These are phyloP conservation scores for Taenaris catops DNA, from an alignment of 2,888 invertebrate species.

Conservation along the genomic window DNA sequence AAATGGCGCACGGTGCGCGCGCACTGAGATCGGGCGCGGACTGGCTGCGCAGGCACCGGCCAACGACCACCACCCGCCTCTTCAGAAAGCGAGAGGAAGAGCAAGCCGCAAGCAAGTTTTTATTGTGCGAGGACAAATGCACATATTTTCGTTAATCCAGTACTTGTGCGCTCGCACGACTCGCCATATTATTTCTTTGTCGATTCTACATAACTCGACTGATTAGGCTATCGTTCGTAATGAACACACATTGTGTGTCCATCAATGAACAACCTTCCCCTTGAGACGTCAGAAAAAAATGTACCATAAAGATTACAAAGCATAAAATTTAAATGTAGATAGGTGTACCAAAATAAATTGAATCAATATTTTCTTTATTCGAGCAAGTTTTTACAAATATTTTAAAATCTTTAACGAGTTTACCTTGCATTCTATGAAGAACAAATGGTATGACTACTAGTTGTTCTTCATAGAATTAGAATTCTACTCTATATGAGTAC, in stretches of 20 bases:
- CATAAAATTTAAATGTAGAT: no score
- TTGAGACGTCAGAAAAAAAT: conserved; percentile 26
- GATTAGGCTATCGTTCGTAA: conserved; percentile 17
- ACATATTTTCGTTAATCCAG: conserved; percentile 45
- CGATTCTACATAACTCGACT: conserved; percentile 4
- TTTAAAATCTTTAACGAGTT: no score
- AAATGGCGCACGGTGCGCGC: conserved; percentile 68
- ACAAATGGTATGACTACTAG: no score
- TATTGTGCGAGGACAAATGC: conserved; percentile 62
- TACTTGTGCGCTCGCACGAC: conserved; percentile 36
- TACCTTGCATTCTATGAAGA: no score
- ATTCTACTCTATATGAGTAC: no score
- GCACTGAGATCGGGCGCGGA: conserved; percentile 61
- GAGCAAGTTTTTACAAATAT: no score
- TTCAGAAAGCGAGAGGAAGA: conserved; percentile 71
- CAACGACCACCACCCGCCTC: conserved; percentile 57
- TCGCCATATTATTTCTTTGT: conserved; percentile 27
- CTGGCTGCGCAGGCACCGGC: conserved; percentile 51
- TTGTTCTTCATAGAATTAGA: no score
- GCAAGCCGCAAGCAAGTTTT: conserved; percentile 64
- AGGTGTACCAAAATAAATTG: no score
- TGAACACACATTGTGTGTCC: conserved; percentile 21
- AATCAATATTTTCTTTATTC: no score
- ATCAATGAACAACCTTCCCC: conserved; percentile 26
- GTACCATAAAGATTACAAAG: conserved; percentile 16